Evolutionary conservation across 92 coral and sea anemone genomes (phyloP).

Genomic region (Palythoa grandis): DNA sequence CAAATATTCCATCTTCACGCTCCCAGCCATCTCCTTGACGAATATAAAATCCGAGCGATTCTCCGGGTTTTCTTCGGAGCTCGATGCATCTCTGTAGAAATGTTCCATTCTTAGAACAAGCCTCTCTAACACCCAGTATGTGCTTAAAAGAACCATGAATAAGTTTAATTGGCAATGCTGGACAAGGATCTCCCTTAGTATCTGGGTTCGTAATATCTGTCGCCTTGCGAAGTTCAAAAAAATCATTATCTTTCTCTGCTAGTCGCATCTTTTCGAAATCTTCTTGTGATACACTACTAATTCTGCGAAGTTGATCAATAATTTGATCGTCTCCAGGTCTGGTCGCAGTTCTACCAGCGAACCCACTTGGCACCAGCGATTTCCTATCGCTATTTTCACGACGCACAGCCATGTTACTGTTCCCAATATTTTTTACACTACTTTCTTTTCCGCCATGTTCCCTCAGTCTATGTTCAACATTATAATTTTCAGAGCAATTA

Average conservation of each 20-base stretch:
- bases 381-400: slow-evolving; percentile 68
- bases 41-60: slow-evolving; percentile 96
- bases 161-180: slow-evolving; percentile 90
- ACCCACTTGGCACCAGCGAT: slow-evolving; percentile 76
- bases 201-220: slow-evolving; percentile 97
- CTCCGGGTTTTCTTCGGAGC: slow-evolving; percentile 95
- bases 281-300: slow-evolving; percentile 97
- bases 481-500: slow-evolving; percentile 86
- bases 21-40: slow-evolving; percentile 99
- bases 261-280: slow-evolving; percentile 98
- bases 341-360: slow-evolving; percentile 57
- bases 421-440: slow-evolving; percentile 48
- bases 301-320: slow-evolving; percentile 87
- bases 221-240: slow-evolving; percentile 94
- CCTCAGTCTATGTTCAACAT: slow-evolving; percentile 67
- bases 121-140: slow-evolving; percentile 93
- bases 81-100: slow-evolving; percentile 96
- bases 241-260: slow-evolving; percentile 97
- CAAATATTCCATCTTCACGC: slow-evolving; percentile 93
- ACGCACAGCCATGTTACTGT: slow-evolving; percentile 81
- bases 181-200: slow-evolving; percentile 94
- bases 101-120: slow-evolving; percentile 97
- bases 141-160: slow-evolving; percentile 94
- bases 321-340: slow-evolving; percentile 72
- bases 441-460: slow-evolving; percentile 89